Conservation (phyloP, 2,113 vertebrate species). For the Bubo bubo region DNA sequence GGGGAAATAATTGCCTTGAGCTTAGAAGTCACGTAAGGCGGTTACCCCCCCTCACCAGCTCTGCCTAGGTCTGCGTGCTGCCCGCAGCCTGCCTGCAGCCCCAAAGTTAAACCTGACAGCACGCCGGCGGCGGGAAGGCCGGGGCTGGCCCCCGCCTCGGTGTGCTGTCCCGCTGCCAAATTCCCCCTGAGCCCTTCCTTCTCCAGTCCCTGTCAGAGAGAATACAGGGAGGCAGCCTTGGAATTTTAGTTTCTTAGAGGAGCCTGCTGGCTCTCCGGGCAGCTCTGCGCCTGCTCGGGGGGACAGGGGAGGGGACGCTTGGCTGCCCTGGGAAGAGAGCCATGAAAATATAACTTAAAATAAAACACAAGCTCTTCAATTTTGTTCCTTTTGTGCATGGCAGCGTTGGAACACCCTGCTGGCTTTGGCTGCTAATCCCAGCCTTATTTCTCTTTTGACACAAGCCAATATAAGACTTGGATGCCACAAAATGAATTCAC, state of each 20-base stretch:
- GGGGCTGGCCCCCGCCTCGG: not conserved
- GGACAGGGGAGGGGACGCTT: not conserved
- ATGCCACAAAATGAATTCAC: not conserved
- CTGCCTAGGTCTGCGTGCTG: accelerated
- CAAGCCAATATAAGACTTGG: not conserved
- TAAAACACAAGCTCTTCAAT: not conserved
- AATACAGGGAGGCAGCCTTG: not conserved
- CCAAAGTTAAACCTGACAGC: not conserved
- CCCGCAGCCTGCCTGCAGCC: not conserved
- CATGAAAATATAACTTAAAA: not conserved
- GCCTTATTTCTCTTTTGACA: not conserved
- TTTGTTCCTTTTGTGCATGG: not conserved
- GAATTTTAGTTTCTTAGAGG: not conserved
- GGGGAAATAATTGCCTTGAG: not conserved
- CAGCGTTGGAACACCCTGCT: not conserved
- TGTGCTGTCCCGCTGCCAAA: not conserved
- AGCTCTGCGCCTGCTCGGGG: not conserved
- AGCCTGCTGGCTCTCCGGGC: not conserved
- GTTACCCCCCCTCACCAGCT: not conserved
- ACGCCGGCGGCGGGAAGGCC: accelerated
- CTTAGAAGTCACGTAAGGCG: not conserved
- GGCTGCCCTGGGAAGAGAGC: not conserved
- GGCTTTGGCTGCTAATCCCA: not conserved
- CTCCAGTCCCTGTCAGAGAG: not conserved
- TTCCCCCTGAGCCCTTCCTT: not conserved